A percentile compares a stretch with the other conserved stretches of the same genome.
Conservation (phyloP, 2,797 vertebrate species). For the Gallirallus australis region DNA sequence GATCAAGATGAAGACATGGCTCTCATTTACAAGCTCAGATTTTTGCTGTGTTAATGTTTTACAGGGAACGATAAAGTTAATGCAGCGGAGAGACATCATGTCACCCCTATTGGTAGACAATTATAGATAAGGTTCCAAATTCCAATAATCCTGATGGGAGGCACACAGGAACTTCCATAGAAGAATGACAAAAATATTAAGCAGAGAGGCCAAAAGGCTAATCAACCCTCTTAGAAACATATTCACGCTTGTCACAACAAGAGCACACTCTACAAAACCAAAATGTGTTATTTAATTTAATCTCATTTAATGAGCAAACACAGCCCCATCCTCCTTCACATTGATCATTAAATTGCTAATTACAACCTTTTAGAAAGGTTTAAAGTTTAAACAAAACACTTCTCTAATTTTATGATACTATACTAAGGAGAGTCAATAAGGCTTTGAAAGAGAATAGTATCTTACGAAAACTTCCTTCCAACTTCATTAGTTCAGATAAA, state of each 20-base stretch:
- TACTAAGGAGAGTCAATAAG: constrained; percentile 2
- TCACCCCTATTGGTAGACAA: constrained; percentile 53
- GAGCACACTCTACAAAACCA: neutral
- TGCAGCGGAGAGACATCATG: constrained; percentile 56
- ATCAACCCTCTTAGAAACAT: constrained; percentile 33
- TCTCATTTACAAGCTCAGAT: constrained; percentile 71
- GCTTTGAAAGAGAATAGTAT: neutral
- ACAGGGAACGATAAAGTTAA: constrained; percentile 75
- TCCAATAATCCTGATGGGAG: constrained; percentile 60
- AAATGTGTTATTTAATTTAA: constrained; percentile 37
- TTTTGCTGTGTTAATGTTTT: constrained; percentile 77
- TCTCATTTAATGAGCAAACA: constrained; percentile 46
- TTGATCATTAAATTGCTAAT: constrained; percentile 45
- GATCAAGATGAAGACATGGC: constrained; percentile 71
- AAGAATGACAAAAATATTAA: constrained; percentile 50
- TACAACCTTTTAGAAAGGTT: constrained; percentile 32
- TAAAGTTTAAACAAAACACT: constrained; percentile 4
- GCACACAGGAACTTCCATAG: neutral
- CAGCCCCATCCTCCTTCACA: neutral
- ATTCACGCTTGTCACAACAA: constrained; percentile 1
- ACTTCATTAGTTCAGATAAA: neutral
- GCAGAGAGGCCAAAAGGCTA: constrained; percentile 27
- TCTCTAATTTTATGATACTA: constrained; percentile 13
- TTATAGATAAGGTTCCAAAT: constrained; percentile 63
- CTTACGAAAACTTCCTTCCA: neutral